Conservation (phyloP, 2,888 invertebrate species). For the Lasioglossum pauxillum region DNA sequence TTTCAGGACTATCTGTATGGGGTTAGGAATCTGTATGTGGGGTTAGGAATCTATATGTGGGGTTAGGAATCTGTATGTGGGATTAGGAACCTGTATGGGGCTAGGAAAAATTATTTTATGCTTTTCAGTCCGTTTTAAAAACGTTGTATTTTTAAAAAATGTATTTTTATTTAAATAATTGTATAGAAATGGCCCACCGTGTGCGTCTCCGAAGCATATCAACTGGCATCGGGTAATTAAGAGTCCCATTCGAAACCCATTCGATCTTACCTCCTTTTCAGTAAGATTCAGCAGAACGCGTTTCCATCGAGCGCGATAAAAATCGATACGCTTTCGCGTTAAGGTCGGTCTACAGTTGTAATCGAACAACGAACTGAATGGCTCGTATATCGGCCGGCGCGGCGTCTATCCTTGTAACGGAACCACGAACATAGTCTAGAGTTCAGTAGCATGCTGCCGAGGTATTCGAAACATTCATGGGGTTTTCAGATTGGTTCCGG, state of each 20-base stretch:
- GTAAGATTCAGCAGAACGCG: neutral
- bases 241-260: neutral
- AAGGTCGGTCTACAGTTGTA: neutral
- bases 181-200: neutral
- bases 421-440: conserved; percentile 13
- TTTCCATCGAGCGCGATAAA: neutral
- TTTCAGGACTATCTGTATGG: too few relatives aligned
- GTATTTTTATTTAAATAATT: too few relatives aligned
- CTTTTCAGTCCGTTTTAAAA: too few relatives aligned
- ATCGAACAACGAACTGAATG: conserved; percentile 11
- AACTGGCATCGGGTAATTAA: neutral
- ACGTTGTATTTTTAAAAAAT: too few relatives aligned
- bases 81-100: too few relatives aligned
- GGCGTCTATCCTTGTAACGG: conserved; percentile 8
- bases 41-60: too few relatives aligned
- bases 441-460: conserved; percentile 5
- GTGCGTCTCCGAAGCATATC: neutral
- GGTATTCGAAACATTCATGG: conserved; percentile 16
- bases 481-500: conserved; percentile 19
- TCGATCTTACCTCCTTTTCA: neutral
- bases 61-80: too few relatives aligned
- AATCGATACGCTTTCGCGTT: neutral
- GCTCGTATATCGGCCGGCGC: neutral
- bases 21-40: too few relatives aligned
- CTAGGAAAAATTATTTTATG: too few relatives aligned